phyloP scores from a whole-genome alignment of 2,888 invertebrate species.

The Brachypalpus laphriformis region DNA sequence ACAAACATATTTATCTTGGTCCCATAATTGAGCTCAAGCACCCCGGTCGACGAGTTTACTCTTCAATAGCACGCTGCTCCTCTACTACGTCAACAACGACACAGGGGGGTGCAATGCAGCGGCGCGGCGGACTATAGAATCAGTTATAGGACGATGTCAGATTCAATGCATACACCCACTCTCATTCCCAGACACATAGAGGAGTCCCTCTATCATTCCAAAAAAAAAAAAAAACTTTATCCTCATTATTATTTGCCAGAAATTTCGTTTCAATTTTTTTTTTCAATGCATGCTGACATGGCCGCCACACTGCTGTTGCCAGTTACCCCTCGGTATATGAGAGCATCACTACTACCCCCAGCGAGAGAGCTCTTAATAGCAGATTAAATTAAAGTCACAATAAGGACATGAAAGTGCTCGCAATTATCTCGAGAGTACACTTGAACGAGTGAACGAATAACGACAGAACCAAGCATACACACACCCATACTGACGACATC shows the following conservation, averaged over 20 bases:
- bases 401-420: conserved; percentile 73
- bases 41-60: conserved; percentile 25
- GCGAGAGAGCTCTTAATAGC: conserved; percentile 64
- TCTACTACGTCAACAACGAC: conserved; percentile 8
- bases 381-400: conserved; percentile 74
- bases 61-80: conserved; percentile 39
- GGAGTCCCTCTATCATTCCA: conserved; percentile 22
- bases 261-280: conserved; percentile 47
- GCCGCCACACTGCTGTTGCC: background rate
- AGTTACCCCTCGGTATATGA: background rate
- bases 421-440: conserved; percentile 73
- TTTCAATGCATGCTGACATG: conserved; percentile 43
- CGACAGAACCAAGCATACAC: background rate
- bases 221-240: conserved; percentile 32
- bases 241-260: conserved; percentile 62
- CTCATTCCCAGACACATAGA: background rate
- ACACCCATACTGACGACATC: background rate
- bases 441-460: conserved; percentile 59
- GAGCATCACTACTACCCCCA: conserved; percentile 13
- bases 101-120: conserved; percentile 6
- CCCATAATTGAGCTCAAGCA: conserved; percentile 66
- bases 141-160: conserved; percentile 50
- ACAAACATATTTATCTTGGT: conserved; percentile 62
- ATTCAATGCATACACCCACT: conserved; percentile 41
- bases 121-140: conserved; percentile 30